These are phyloP conservation scores for Metalampra italica DNA, from an alignment of 2,888 invertebrate genomes.

Conservation along the genomic window DNA sequence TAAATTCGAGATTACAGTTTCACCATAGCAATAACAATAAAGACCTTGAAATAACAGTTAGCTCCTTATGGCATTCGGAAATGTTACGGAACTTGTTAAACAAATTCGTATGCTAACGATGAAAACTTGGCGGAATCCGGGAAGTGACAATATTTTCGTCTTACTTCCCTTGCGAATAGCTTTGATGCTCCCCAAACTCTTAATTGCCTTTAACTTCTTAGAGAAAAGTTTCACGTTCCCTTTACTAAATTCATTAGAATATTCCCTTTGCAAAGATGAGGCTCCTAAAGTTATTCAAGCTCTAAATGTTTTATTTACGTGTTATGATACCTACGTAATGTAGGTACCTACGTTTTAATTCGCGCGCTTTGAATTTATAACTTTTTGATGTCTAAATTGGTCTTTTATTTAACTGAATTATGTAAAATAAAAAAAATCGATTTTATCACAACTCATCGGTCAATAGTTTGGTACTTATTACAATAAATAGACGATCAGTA, in stretches of 20 bases:
- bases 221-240: conserved; percentile 25
- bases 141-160: conserved; percentile 21
- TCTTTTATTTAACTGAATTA: conserved; percentile 19
- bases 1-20: conserved; percentile 39
- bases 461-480: conserved; percentile 3
- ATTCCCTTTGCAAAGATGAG: no score
- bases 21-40: conserved; percentile 15
- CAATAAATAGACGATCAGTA: neutral
- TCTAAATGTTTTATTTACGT: conserved; percentile 24
- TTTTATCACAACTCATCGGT: conserved; percentile 27
- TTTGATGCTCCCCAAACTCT: conserved; percentile 22
- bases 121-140: conserved; percentile 22
- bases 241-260: conserved; percentile 1
- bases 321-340: no score
- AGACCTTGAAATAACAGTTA: conserved; percentile 6
- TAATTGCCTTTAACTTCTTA: conserved; percentile 34
- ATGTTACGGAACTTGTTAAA: conserved; percentile 12
- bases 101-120: conserved; percentile 32
- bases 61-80: neutral
- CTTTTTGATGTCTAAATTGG: conserved; percentile 9
- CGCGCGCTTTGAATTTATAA: conserved; percentile 32
- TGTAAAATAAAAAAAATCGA: conserved; percentile 20
- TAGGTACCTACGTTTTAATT: conserved; percentile 51
- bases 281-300: neutral
- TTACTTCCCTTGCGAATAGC: conserved; percentile 21